Conservation (phyloP, 2,113 vertebrate species). For the Arizona elegans region DNA sequence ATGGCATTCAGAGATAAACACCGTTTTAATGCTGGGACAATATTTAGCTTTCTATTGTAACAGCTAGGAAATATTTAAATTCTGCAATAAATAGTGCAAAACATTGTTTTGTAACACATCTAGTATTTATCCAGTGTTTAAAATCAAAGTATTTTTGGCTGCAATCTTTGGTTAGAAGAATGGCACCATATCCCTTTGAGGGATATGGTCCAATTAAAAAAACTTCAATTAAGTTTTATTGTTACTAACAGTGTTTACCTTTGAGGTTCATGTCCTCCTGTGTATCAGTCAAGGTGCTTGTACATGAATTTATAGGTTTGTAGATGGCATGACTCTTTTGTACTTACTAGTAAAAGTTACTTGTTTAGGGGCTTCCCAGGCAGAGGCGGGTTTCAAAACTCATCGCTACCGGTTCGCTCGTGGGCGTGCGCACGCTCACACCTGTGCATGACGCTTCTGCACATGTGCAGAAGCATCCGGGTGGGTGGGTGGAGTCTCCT, state of each 20-base stretch:
- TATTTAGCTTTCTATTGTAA: background rate
- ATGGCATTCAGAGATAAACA: background rate
- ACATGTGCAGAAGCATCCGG: too few species aligned
- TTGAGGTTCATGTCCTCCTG: background rate
- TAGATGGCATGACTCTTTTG: background rate
- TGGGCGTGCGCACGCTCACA: fast-evolving
- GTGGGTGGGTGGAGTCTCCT: too few species aligned
- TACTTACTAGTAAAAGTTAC: background rate
- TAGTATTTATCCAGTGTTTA: background rate
- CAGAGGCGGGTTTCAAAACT: too few species aligned
- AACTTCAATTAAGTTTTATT: background rate
- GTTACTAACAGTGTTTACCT: background rate
- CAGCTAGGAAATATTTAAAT: background rate
- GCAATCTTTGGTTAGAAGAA: background rate
- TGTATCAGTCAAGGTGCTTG: background rate
- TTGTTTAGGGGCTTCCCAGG: background rate
- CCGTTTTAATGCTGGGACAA: background rate
- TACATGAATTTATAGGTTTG: background rate
- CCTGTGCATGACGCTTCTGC: too few species aligned
- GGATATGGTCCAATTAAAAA: background rate
- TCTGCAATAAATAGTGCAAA: background rate
- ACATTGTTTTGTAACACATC: background rate
- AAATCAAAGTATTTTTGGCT: background rate
- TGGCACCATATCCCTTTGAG: background rate
- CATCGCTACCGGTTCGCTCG: too few species aligned